Evolutionary conservation across 2,797 vertebrate genomes (phyloP).

Genomic region (Carduelis carduelis): DNA sequence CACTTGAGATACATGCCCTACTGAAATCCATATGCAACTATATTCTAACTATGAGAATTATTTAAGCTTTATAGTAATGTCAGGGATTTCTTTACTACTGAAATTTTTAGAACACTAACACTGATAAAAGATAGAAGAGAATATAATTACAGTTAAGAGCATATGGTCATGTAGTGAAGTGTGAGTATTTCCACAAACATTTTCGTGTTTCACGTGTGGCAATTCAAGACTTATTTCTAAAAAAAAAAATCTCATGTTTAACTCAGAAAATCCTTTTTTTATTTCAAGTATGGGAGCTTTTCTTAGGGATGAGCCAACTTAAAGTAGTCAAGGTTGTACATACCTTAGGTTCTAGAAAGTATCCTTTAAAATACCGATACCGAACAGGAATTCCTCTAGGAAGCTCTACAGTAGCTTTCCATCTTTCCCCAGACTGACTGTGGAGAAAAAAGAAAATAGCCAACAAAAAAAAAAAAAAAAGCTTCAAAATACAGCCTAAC

Average conservation of each 20-base stretch:
- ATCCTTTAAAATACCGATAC: constrained; percentile 94
- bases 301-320: neutral
- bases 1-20: neutral
- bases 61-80: neutral
- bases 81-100: neutral
- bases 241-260: neutral
- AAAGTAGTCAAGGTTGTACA: constrained; percentile 55
- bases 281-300: neutral
- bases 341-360: constrained; percentile 92
- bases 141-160: neutral
- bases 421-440: constrained; percentile 47
- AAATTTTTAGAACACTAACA: neutral
- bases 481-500: neutral
- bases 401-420: constrained; percentile 81
- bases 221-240: neutral
- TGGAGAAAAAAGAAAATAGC: neutral
- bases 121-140: neutral
- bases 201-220: neutral
- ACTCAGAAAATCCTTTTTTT: neutral
- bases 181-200: neutral
- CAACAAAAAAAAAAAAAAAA: neutral
- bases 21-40: neutral
- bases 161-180: neutral
- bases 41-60: neutral
- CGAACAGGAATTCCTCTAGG: constrained; percentile 75